Conservation (phyloP, 2,888 invertebrate species). For the Conchocele bisecta region DNA sequence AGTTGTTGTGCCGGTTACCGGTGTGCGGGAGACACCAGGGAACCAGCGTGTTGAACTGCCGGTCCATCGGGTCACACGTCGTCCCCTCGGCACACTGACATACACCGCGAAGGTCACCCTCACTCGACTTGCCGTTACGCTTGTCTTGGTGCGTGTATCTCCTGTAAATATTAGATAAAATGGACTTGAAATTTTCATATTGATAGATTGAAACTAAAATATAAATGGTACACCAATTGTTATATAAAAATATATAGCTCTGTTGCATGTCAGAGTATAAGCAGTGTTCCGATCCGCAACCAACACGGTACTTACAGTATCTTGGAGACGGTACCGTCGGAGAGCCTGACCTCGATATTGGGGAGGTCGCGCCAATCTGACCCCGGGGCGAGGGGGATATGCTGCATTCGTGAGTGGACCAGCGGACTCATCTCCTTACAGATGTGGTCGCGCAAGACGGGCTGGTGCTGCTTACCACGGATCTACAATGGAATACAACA, state of each 20-base stretch:
- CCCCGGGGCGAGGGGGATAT: slow-evolving; percentile 89
- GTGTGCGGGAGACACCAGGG: slow-evolving; percentile 96
- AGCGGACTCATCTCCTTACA: slow-evolving; percentile 93
- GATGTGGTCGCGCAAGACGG: slow-evolving; percentile 88
- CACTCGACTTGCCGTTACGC: slow-evolving; percentile 84
- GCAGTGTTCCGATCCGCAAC: too few species aligned
- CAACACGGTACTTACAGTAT: slow-evolving; percentile 86
- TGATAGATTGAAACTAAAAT: too few species aligned
- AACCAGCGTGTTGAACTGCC: slow-evolving; percentile 92
- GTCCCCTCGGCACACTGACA: slow-evolving; percentile 88
- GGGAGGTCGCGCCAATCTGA: slow-evolving; percentile 95
- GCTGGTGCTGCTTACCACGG: slow-evolving; percentile 85
- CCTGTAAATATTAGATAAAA: slow-evolving; percentile 81
- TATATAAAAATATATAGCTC: too few species aligned
- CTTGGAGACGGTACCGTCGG: slow-evolving; percentile 88
- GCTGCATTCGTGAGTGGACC: slow-evolving; percentile 89
- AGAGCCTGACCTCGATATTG: slow-evolving; percentile 88
- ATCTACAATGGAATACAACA: too few species aligned
- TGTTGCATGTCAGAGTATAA: too few species aligned
- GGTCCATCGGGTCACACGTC: slow-evolving; percentile 88
- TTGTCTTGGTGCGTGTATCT: slow-evolving; percentile 85
- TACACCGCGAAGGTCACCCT: slow-evolving; percentile 87
- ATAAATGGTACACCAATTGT: too few species aligned
- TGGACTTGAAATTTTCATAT: too few species aligned
- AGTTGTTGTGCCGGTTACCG: slow-evolving; percentile 92